A percentile compares a stretch with the other conserved stretches of the same genome.
Conservation (phyloP, 2,113 vertebrate genomes). For the Zosterops lateralis region DNA sequence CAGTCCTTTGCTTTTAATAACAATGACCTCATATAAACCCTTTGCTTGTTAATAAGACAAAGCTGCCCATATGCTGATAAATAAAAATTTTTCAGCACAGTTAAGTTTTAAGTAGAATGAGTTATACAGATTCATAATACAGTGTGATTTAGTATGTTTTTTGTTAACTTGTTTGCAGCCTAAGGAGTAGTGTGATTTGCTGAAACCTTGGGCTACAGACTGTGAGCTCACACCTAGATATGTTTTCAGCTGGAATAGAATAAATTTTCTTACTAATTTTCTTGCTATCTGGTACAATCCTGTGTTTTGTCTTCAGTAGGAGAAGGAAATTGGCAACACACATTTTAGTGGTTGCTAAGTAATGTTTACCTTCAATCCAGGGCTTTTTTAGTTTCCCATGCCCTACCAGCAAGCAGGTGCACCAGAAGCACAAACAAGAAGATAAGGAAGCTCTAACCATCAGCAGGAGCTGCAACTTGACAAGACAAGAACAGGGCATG, state of each 20-base stretch:
- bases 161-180: not conserved
- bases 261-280: not conserved
- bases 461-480: not conserved
- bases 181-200: not conserved
- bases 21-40: not conserved
- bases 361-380: not conserved
- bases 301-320: not conserved
- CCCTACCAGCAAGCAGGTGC: not conserved
- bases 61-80: not conserved
- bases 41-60: not conserved
- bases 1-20: not conserved
- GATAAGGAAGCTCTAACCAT: too few relatives aligned
- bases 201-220: not conserved
- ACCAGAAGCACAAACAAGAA: not conserved
- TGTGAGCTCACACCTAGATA: not conserved
- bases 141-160: not conserved
- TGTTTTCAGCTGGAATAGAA: not conserved
- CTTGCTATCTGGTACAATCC: not conserved
- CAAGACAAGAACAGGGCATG: not conserved
- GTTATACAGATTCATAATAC: not conserved
- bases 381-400: not conserved
- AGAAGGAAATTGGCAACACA: not conserved
- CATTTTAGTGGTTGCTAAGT: not conserved
- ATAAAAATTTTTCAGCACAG: not conserved
- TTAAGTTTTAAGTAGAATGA: not conserved